phyloP scores from a whole-genome alignment of 2,888 invertebrate genomes.

The Nemurella pictetii region DNA sequence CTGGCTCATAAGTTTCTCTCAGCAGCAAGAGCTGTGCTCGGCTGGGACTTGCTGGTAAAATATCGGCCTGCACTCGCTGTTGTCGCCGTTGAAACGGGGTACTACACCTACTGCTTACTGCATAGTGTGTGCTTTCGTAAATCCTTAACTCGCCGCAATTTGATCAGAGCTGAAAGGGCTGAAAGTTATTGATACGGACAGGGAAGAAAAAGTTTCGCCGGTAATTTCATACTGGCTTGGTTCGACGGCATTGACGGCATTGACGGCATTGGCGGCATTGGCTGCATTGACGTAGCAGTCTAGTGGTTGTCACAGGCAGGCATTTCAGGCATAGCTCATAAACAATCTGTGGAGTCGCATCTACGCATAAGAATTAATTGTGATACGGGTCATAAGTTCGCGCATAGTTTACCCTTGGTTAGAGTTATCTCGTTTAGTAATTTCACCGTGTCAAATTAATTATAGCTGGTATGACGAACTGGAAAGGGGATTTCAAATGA shows the following conservation, averaged over 20 bases:
- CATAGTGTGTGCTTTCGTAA: too few relatives aligned
- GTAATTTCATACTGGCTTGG: background rate
- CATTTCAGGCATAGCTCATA: background rate
- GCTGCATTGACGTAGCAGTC: background rate
- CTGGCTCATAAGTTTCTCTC: too few relatives aligned
- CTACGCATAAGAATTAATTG: conserved; percentile 5
- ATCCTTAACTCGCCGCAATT: background rate
- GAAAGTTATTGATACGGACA: background rate
- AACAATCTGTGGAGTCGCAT: background rate
- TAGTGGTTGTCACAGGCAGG: background rate
- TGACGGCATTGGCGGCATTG: too few relatives aligned
- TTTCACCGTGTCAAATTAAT: conserved; percentile 19
- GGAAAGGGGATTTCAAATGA: conserved; percentile 9
- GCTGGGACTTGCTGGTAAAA: too few relatives aligned
- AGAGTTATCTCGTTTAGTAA: conserved; percentile 15
- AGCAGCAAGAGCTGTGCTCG: too few relatives aligned
- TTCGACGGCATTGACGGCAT: too few relatives aligned
- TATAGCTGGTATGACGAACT: background rate
- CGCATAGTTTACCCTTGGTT: background rate
- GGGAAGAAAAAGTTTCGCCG: background rate
- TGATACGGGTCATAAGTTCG: conserved; percentile 8
- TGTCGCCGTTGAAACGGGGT: too few relatives aligned
- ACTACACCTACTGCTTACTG: too few relatives aligned
- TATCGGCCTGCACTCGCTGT: too few relatives aligned
- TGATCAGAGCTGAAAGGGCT: background rate